Evolutionary conservation across 2,113 vertebrate species (phyloP).

Genomic region (Acanthochromis polyacanthus): DNA sequence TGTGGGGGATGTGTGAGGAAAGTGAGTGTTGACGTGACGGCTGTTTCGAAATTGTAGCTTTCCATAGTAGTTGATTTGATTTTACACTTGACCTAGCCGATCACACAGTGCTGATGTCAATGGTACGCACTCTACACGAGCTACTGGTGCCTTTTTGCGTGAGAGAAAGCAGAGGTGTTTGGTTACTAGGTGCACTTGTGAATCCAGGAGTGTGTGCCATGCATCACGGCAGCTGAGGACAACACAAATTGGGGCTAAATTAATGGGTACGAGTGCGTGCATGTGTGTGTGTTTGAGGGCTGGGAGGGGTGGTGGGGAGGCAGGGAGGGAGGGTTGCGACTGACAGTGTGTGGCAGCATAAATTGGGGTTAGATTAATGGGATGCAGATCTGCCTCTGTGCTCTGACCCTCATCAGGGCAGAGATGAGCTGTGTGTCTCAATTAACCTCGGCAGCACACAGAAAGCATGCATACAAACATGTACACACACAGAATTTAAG

Average conservation of each 20-base stretch:
- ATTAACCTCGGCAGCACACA: conserved; percentile 79
- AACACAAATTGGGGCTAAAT: conserved; percentile 82
- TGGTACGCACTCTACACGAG: conserved; percentile 10
- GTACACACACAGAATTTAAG: conserved; percentile 53
- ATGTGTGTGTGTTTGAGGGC: conserved; percentile 36
- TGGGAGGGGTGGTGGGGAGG: conserved; percentile 38
- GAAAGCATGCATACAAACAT: conserved; percentile 68
- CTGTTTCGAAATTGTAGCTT: conserved; percentile 16
- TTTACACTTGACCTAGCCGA: conserved; percentile 14
- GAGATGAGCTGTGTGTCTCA: conserved; percentile 83
- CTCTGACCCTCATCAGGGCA: conserved; percentile 84
- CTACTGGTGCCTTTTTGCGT: conserved; percentile 12
- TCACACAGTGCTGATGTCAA: conserved; percentile 25
- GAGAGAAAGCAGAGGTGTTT: conserved; percentile 26
- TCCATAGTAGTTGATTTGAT: conserved; percentile 28
- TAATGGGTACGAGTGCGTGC: conserved; percentile 63
- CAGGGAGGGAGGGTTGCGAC: conserved; percentile 56
- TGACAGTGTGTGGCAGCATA: conserved; percentile 83
- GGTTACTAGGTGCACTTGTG: conserved; percentile 10
- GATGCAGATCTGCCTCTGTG: conserved; percentile 80
- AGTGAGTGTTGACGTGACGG: not conserved
- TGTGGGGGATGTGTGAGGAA: not conserved
- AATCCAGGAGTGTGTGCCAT: conserved; percentile 40
- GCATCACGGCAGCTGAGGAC: conserved; percentile 70
- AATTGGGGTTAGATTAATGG: conserved; percentile 84